Evolutionary conservation across 2,797 vertebrate genomes (phyloP).

Genomic region (Garrulus glandarius): DNA sequence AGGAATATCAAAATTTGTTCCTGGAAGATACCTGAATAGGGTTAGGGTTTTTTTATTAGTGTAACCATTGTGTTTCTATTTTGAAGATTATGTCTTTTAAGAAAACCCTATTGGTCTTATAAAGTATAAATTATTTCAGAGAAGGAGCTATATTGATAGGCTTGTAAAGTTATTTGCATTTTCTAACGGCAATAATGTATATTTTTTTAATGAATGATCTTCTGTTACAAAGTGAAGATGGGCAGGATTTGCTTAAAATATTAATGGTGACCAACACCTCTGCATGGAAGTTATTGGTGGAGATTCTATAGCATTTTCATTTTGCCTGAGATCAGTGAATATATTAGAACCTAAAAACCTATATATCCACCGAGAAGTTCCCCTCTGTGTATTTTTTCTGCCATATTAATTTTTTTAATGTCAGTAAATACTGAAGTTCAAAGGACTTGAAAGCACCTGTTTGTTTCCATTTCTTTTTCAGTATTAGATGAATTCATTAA

Average conservation of each 20-base stretch:
- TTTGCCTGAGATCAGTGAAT: not conserved
- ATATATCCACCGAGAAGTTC: not conserved
- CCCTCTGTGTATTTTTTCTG: not conserved
- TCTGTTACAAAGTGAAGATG: not conserved
- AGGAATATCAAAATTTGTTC: not conserved
- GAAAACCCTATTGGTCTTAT: not conserved
- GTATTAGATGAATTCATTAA: not conserved
- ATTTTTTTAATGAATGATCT: not conserved
- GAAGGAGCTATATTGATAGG: not conserved
- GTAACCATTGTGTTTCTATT: not conserved
- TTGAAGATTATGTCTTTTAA: not conserved
- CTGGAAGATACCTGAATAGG: not conserved
- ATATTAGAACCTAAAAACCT: not conserved
- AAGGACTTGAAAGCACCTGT: not conserved
- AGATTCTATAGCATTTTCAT: not conserved
- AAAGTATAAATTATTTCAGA: not conserved
- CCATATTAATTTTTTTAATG: not conserved
- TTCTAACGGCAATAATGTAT: not conserved
- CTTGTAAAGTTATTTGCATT: not conserved
- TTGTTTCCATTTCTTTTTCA: not conserved
- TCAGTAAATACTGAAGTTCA: not conserved
- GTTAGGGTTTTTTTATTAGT: not conserved
- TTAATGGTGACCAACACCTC: not conserved
- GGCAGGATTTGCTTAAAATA: not conserved
- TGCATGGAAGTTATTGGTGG: not conserved